Evolutionary conservation across 2,888 invertebrate genomes (phyloP), one percentile per base, ranked within the genome.

Genomic region (Lycaena phlaeas): DNA sequence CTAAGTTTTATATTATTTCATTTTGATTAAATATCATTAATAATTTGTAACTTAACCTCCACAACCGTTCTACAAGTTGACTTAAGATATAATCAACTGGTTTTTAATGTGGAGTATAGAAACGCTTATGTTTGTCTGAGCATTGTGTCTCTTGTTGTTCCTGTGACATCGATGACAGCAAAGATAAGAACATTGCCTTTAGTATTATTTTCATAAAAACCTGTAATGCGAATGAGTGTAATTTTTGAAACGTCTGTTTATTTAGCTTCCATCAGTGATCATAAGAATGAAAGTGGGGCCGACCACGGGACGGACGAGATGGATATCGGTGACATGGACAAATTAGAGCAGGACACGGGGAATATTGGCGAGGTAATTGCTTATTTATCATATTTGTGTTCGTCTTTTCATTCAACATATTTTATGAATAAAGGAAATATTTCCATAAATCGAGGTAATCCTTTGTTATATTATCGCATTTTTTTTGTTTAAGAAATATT

Each of bases 251-350:
- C n/a, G n/a, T 12, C 4, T 14, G 15, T 40, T 25, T 41, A 27
- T 6, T 6, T 28, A 49, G 51, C 45, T 25, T 18, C 49, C 4
- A 48, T 40, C 14, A 57, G 53, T 38, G 77, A 78, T 28, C 57
- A 46, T n/a, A 79, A 79, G 40, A 68, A 69, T 44, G 78, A 78
- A 15, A 48, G 62, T 0, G 54, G 55, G 9, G 64, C 66, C 18
- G 82, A 82, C 2, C 77, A 75, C 11, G 77, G 78, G 0, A 59
- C 63, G 0, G 82, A 84, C 45, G 82, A 84, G 44, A 82, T 84
- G 78, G 85, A 85, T 30, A 79, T 85, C 64, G 82, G 75, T 3
- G 85, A 85, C 31, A 84, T 85, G 81, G 85, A 85, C 45, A 85
- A 85, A 50, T 56, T 85, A 3, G 85, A 85, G 56, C 85, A 85